phyloP scores from a whole-genome alignment of 2,797 vertebrate genomes.

The Huso huso region DNA sequence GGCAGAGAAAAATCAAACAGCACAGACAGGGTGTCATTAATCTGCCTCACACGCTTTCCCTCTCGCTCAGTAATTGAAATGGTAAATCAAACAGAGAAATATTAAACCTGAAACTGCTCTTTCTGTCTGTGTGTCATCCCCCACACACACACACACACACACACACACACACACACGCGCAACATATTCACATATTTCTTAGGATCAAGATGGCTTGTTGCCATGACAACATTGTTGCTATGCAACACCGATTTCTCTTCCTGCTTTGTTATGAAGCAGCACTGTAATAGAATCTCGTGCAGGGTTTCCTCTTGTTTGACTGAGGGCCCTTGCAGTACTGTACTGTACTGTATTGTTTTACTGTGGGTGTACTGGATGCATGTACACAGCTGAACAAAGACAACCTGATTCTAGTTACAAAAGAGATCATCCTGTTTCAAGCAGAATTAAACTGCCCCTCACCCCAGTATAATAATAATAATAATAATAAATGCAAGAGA shows the following conservation, averaged over 20 bases:
- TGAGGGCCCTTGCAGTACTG: too few species aligned
- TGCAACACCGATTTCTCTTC: conserved; percentile 65
- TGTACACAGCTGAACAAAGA: too few species aligned
- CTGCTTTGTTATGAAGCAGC: conserved; percentile 46
- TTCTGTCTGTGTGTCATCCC: too few species aligned
- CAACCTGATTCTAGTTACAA: too few species aligned
- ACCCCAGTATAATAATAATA: too few species aligned
- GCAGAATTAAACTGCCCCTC: too few species aligned
- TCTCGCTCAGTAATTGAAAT: conserved; percentile 47
- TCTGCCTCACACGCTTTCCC: conserved; percentile 33
- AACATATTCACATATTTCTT: conserved; percentile 67
- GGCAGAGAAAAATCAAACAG: too few species aligned
- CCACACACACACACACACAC: conserved; percentile 42
- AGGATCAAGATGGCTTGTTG: conserved; percentile 66
- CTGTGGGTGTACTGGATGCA: too few species aligned
- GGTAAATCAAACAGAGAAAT: conserved; percentile 53
- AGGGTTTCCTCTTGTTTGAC: background rate
- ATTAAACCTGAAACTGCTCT: conserved; percentile 30
- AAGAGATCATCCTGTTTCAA: too few species aligned
- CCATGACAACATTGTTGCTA: conserved; percentile 76
- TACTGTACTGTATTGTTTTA: too few species aligned
- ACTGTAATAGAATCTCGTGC: conserved; percentile 7
- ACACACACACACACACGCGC: conserved; percentile 26
- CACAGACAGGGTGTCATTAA: too few species aligned
- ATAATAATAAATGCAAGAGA: too few species aligned